Evolutionary conservation across 2,113 vertebrate species (phyloP), one percentile per base, ranked within the genome.

Genomic region (Balaeniceps rex): DNA sequence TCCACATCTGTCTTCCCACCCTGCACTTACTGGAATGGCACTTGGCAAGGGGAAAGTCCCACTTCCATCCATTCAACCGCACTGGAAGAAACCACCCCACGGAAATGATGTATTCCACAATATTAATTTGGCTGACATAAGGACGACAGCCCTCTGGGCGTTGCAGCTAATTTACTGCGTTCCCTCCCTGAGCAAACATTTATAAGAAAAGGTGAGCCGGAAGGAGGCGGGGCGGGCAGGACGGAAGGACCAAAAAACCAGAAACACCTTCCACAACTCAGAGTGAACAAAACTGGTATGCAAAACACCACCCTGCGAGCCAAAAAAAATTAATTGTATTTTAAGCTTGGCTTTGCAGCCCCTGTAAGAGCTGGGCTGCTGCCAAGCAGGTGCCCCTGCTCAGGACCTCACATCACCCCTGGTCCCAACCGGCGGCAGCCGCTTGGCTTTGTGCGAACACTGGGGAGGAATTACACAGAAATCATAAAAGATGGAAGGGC

Each of bases 1-100:
- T 40, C 29, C 29, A 13, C 38, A 78, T 42, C 81, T 72, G 33
- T 81, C 82, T 91, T 83, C 93, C 95, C 95, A 84, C 49, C 74
- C 94, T 69, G 85, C 89, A 38, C 86, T 93, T 88, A 91, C 94
- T n/a, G 25, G 21, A 63, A 72, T 3, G 60, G 70, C 49, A 33
- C 54, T 70, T 23, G 79, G 38, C 77, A 88, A 84, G n/a, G 61
- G 84, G 81, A 49, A 97, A 97, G 65, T 83, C 90, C 57, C 88
- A 94, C 85, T 94, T 83, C 83, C 94, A 97, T 81, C 86, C 93
- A 88, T 22, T 49, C 74, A 80, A n/a, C 72, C 81, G 82, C 83
- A 58, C 85, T 55, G 57, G 58, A 79, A 89, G 76, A 94, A 96
- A 88, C 58, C 60, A 6, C 64, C 72, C 87, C 22, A 6, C 2